Conservation (phyloP, 1,140 invertebrate species). For the Chelonus insularis region DNA sequence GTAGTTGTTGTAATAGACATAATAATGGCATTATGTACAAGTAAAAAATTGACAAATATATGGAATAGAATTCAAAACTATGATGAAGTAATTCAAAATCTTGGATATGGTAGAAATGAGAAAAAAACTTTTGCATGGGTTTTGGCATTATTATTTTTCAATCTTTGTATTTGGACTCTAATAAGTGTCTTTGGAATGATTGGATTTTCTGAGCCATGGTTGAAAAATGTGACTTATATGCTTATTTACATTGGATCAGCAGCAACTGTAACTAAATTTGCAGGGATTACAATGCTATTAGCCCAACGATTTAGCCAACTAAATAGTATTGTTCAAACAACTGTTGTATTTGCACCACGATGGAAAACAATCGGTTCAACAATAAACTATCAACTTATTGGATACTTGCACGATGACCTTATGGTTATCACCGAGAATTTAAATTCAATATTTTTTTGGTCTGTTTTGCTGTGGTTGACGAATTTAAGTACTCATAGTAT, state of each 20-base stretch:
- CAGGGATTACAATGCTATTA: slow-evolving; percentile 38
- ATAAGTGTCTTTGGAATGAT: slow-evolving; percentile 44
- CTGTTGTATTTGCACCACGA: neutral
- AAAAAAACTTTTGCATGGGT: slow-evolving; percentile 24
- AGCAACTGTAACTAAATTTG: slow-evolving; percentile 42
- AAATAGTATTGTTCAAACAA: slow-evolving; percentile 36
- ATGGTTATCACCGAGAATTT: slow-evolving; percentile 42
- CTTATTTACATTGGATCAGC: slow-evolving; percentile 39
- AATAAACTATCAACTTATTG: slow-evolving; percentile 30
- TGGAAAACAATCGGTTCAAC: slow-evolving; percentile 18
- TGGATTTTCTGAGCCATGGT: slow-evolving; percentile 40
- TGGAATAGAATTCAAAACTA: slow-evolving; percentile 50
- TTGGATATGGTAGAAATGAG: slow-evolving; percentile 43
- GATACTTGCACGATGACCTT: slow-evolving; percentile 43
- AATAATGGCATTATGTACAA: slow-evolving; percentile 10
- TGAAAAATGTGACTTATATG: slow-evolving; percentile 45
- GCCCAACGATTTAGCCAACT: slow-evolving; percentile 47
- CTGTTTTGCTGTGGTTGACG: slow-evolving; percentile 43
- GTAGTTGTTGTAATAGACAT: slow-evolving; percentile 34
- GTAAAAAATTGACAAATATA: slow-evolving; percentile 35
- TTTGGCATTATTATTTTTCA: slow-evolving; percentile 33
- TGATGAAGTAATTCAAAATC: slow-evolving; percentile 36
- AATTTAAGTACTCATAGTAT: slow-evolving; percentile 46
- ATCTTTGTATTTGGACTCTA: slow-evolving; percentile 35
- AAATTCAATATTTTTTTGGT: slow-evolving; percentile 39